Conservation (phyloP, 2,888 invertebrate genomes). For the Invenusta paracnida region DNA sequence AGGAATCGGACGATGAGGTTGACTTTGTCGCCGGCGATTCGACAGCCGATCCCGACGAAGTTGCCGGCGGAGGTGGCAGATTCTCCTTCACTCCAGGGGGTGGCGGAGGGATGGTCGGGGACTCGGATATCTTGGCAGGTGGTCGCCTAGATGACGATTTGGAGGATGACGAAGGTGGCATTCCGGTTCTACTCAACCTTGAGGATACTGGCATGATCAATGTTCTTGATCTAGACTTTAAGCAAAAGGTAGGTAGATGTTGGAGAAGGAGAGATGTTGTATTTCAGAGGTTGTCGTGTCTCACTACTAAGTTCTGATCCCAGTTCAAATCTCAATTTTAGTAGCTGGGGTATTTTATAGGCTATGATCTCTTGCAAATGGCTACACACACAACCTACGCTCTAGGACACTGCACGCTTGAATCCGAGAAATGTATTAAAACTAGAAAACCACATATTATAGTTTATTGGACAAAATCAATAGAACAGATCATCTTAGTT, state of each 20-base stretch:
- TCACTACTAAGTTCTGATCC: too few relatives aligned
- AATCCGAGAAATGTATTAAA: too few relatives aligned
- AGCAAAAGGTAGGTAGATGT: not conserved
- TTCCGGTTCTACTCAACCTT: not conserved
- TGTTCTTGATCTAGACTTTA: not conserved
- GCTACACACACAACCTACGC: too few relatives aligned
- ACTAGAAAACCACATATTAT: too few relatives aligned
- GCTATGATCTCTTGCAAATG: too few relatives aligned
- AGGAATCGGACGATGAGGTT: slow-evolving; percentile 56
- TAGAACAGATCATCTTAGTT: too few relatives aligned
- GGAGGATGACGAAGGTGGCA: not conserved
- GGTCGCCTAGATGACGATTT: not conserved
- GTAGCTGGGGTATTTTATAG: too few relatives aligned
- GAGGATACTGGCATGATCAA: not conserved
- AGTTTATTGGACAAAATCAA: too few relatives aligned
- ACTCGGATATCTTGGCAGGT: not conserved
- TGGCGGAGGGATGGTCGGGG: not conserved
- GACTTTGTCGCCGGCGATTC: slow-evolving; percentile 15
- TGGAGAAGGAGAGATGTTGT: too few relatives aligned
- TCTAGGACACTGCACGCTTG: too few relatives aligned
- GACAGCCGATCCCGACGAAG: not conserved
- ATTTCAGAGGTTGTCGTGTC: too few relatives aligned
- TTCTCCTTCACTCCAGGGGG: not conserved
- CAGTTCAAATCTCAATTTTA: too few relatives aligned
- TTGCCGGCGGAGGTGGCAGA: not conserved